Percentiles rank a stretch among this genome's conserved stretches.
Conservation (phyloP, 2,888 invertebrate genomes). For the Drosophila phalerata region DNA sequence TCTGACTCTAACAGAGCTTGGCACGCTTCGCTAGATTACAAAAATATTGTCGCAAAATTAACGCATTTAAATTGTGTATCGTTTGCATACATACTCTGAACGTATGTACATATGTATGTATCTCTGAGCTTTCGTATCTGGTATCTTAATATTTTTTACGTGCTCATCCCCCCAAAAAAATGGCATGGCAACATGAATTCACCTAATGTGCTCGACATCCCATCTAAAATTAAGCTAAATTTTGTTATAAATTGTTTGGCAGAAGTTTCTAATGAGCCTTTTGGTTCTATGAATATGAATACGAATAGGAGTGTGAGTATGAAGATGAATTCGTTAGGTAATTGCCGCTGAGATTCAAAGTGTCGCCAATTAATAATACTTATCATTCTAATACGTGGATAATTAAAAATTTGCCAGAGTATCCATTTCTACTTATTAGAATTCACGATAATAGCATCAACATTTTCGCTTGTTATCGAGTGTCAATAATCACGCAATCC, state of each 20-base stretch:
- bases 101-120: background rate
- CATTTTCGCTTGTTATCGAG: background rate
- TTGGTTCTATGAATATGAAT: slow-evolving; percentile 3
- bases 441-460: slow-evolving; percentile 27
- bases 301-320: slow-evolving; percentile 15
- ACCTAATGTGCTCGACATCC: slow-evolving; percentile 28
- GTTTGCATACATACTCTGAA: background rate
- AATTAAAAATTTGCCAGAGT: slow-evolving; percentile 5
- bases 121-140: slow-evolving; percentile 11
- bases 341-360: slow-evolving; percentile 28
- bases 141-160: slow-evolving; percentile 33
- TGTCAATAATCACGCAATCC: slow-evolving; percentile 15
- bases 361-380: slow-evolving; percentile 39
- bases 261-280: slow-evolving; percentile 43
- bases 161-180: background rate
- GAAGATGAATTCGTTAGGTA: slow-evolving; percentile 22
- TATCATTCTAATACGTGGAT: slow-evolving; percentile 18
- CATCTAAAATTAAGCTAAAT: slow-evolving; percentile 40
- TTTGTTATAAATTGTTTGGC: slow-evolving; percentile 48
- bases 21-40: slow-evolving; percentile 65
- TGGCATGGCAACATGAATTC: slow-evolving; percentile 16
- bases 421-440: slow-evolving; percentile 25
- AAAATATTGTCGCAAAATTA: slow-evolving; percentile 70
- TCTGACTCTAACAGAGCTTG: background rate
- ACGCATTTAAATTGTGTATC: slow-evolving; percentile 67